Evolutionary conservation across 1,140 invertebrate genomes (phyloP).

Genomic region (Drosophila mauritiana): DNA sequence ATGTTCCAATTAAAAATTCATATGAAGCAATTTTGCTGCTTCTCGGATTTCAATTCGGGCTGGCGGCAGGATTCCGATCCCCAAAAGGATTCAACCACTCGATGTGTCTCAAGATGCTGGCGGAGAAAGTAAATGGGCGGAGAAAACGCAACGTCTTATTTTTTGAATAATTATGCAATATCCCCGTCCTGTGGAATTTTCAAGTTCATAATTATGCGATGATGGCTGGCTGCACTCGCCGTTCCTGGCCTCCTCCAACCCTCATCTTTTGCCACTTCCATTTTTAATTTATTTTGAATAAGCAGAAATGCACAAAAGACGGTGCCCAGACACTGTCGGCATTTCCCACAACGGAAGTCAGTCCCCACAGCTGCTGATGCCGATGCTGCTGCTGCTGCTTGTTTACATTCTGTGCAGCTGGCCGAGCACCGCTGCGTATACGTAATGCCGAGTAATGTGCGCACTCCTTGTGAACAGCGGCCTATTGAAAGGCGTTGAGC

Average conservation of each 20-base stretch:
- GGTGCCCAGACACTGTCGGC: constrained; percentile 64
- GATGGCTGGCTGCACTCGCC: constrained; percentile 41
- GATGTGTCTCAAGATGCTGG: constrained; percentile 71
- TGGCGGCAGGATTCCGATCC: not conserved
- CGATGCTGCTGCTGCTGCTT: constrained; percentile 25
- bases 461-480: constrained; percentile 16
- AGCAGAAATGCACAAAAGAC: constrained; percentile 65
- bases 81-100: constrained; percentile 56
- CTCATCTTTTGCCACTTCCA: constrained; percentile 11
- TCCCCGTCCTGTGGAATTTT: constrained; percentile 54
- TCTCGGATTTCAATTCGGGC: not conserved
- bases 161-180: constrained; percentile 78
- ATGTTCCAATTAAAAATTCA: constrained; percentile 49
- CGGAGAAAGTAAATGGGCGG: constrained; percentile 55
- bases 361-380: constrained; percentile 62
- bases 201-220: constrained; percentile 79
- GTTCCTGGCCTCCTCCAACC: not conserved
- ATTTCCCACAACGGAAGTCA: constrained; percentile 81
- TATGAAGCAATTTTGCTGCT: constrained; percentile 33
- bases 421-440: constrained; percentile 60
- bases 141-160: constrained; percentile 50
- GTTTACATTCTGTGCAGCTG: constrained; percentile 67
- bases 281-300: constrained; percentile 79
- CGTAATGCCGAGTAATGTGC: constrained; percentile 70
- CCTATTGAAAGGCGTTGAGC: constrained; percentile 76